These are phyloP conservation scores for Bactericera cockerelli DNA, from an alignment of 1,140 invertebrate genomes.

Conservation along the genomic window DNA sequence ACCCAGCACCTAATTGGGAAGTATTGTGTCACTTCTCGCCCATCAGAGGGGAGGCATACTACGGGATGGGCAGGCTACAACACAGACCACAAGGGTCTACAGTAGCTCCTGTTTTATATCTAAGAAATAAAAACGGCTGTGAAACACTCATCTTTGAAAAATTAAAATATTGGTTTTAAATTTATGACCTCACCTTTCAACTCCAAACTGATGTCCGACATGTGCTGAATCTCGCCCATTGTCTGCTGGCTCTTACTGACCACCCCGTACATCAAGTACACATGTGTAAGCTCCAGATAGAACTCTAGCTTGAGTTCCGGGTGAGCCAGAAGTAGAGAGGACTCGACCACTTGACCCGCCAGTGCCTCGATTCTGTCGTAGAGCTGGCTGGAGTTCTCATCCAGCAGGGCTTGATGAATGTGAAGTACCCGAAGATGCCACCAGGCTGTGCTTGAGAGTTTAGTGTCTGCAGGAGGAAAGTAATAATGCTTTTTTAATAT, in stretches of 20 bases:
- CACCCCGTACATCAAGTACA: conserved; percentile 49
- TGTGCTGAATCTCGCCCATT: conserved; percentile 45
- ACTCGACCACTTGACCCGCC: conserved; percentile 35
- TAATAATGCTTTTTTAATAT: too few species aligned
- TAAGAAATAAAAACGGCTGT: too few species aligned
- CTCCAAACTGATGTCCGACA: conserved; percentile 43
- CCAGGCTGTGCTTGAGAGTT: conserved; percentile 36
- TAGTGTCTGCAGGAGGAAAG: too few species aligned
- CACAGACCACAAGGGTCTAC: too few species aligned
- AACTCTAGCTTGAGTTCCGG: conserved; percentile 49
- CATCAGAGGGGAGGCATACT: too few species aligned
- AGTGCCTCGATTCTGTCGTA: conserved; percentile 41
- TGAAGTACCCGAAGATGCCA: conserved; percentile 54
- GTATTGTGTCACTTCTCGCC: too few species aligned
- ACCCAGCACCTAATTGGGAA: too few species aligned
- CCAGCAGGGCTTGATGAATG: conserved; percentile 55
- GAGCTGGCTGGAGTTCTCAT: conserved; percentile 49
- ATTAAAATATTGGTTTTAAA: too few species aligned
- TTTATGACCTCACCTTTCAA: conserved; percentile 24
- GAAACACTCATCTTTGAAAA: too few species aligned
- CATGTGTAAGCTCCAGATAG: conserved; percentile 49
- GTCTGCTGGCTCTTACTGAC: conserved; percentile 41
- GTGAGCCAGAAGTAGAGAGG: conserved; percentile 31
- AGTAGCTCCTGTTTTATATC: too few species aligned
- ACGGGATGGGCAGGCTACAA: too few species aligned